phyloP scores from a whole-genome alignment of 2,888 invertebrate genomes.

The Leptura quadrifasciata region DNA sequence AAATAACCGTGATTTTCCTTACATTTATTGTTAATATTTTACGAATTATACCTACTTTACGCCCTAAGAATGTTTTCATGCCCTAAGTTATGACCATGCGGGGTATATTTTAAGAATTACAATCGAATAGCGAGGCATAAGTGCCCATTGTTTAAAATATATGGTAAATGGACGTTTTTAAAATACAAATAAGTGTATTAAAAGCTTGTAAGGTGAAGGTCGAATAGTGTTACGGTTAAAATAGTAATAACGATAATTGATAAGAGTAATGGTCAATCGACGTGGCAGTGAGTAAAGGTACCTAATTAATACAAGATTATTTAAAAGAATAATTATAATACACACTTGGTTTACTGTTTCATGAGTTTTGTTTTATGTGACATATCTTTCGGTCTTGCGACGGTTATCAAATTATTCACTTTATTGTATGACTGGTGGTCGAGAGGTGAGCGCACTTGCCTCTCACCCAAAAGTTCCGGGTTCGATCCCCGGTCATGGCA shows the following conservation, averaged over 20 bases:
- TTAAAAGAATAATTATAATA: too few species aligned
- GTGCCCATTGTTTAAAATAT: slow-evolving; percentile 22
- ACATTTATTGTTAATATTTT: slow-evolving; percentile 9
- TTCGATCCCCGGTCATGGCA: too few species aligned
- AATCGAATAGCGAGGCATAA: slow-evolving; percentile 18
- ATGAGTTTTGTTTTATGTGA: too few species aligned
- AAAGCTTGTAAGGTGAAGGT: neutral
- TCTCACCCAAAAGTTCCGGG: too few species aligned
- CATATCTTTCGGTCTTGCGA: too few species aligned
- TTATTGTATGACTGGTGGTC: too few species aligned
- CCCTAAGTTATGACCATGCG: slow-evolving; percentile 9
- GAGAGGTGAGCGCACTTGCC: too few species aligned
- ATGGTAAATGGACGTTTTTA: neutral
- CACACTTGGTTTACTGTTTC: too few species aligned
- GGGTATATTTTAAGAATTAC: slow-evolving; percentile 13
- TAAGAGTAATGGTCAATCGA: too few species aligned
- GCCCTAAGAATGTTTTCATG: slow-evolving; percentile 10
- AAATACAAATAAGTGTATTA: neutral
- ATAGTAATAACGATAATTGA: neutral
- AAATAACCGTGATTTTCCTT: neutral
- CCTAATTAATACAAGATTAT: too few species aligned
- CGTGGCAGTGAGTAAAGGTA: too few species aligned
- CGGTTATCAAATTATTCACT: too few species aligned
- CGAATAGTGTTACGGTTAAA: neutral
- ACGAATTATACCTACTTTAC: slow-evolving; percentile 10